Evolutionary conservation across 2,113 vertebrate species (phyloP), one percentile per base, ranked within the genome.

Genomic region (Pipa parva): DNA sequence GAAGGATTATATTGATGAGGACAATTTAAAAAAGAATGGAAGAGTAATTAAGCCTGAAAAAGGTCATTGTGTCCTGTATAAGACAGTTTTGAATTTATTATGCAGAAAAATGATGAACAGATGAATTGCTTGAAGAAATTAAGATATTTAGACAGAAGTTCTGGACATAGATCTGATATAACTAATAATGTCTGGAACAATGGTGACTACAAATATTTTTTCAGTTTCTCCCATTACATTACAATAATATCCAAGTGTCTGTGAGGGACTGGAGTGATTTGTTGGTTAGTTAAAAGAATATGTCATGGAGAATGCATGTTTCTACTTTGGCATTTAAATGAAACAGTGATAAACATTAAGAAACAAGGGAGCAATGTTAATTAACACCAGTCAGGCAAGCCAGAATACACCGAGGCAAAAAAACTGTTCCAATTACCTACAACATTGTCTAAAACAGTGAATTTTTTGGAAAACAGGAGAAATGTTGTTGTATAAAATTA

Each of bases 1-100:
- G 79, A 79, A 80, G 79, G 74, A 73, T 55, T 61, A 73, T 73
- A 77, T 80, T 75, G 73, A 82, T 77, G 73, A 77, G 80, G 78
- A 78, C 73, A 65, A 77, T 80, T 82, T 79, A 67, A 75, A 29
- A 77, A 80, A 82, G 77, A 80, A 84, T 82, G 74, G 81, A 81
- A 79, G 71, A 80, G 75, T 83, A 85, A 84, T 85, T 83, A 82
- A 85, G 81, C 78, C 72, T 78, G 71, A 71, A 82, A 42, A 81
- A 84, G 82, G 81, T 84, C 80, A 80, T 55, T 59, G 76, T 76
- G 71, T 75, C 72, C 60, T 83, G 73, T 24, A 77, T 78, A 78
- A 75, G 77, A 84, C 81, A 80, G 81, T 66, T 33, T 66, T 67
- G 64, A 76, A 80, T 79, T 83, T 76, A 79, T 79, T 76, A 81